Conservation (phyloP, 2,113 vertebrate species). For the Elaphurus davidianus region DNA sequence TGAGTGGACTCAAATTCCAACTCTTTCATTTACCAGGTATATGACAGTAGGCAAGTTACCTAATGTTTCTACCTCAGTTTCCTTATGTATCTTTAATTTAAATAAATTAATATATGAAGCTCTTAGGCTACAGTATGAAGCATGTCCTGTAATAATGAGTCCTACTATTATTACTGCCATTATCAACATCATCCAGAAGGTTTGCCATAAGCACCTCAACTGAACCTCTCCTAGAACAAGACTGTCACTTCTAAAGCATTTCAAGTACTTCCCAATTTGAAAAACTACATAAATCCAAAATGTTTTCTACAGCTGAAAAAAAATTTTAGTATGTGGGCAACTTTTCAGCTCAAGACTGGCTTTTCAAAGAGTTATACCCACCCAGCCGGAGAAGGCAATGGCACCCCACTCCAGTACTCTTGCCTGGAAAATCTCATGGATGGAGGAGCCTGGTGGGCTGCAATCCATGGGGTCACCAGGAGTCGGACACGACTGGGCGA, state of each 20-base stretch:
- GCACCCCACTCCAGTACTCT: too few relatives aligned
- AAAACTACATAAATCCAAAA: background rate
- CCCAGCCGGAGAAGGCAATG: background rate
- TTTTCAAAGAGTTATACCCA: background rate
- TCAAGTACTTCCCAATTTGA: background rate
- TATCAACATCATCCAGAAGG: background rate
- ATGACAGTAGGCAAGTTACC: background rate
- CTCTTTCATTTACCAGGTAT: background rate
- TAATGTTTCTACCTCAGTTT: background rate
- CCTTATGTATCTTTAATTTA: background rate
- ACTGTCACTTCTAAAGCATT: background rate
- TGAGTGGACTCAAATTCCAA: background rate
- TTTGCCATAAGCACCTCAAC: background rate
- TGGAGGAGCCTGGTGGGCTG: too few relatives aligned
- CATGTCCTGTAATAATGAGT: background rate
- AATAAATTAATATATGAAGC: background rate
- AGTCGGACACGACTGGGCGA: too few relatives aligned
- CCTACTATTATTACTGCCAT: background rate
- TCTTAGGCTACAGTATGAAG: background rate
- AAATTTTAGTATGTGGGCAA: background rate
- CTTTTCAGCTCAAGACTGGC: slow-evolving; percentile 5
- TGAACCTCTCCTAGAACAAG: background rate
- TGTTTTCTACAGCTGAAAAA: slow-evolving; percentile 26
- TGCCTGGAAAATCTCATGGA: too few relatives aligned
- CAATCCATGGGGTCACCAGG: too few relatives aligned